Base-by-base conservation (phyloP, 2,888 invertebrate species). In the Acronicta aceris region DNA sequence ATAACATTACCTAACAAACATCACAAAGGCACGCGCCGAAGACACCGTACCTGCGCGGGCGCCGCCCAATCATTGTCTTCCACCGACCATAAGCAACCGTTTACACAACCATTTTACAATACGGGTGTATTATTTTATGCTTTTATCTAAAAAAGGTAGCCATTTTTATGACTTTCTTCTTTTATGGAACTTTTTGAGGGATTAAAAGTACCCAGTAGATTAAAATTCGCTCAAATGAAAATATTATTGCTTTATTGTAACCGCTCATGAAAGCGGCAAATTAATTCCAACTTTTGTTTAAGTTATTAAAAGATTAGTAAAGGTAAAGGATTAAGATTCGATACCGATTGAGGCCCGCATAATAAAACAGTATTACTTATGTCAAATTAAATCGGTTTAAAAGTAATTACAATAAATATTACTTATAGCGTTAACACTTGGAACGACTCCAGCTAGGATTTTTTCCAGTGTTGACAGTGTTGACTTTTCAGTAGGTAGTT, bases 121-220 rank as follows among this genome's bases (percentile, higher is more conserved):
- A 60, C 72, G 71, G 71, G 74, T 53, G 48, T 50, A 74, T 74
- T 74, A 53, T 61, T 65, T 74, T 59, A 56, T 48, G 30, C 36
- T 9, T 10, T 57, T 21, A 46, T 49, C 12, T 59, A 45, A 62
- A 62, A 65, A 62, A 60, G 57, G 63, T 50, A 51, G 59, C 50
- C 25, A 53, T 55, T 52, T 69, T 60, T 60, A 65, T 25, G 3
- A 50, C 33, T 51, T 33, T 46, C 30, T 46, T 43, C 17, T 49
- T 54, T 51, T 43, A 36, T 46, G 21, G 15, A 36, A 21, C 25
- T 43, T 25, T 56, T 33, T 40, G 25, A 21, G 16, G 48, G 40
- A 57, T 54, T 54, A 45, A 21, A 17, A 27, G 8, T 48, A 21
- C 21, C 21, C 4, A 21, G 21, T 21, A 21, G 21, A 41, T 61